Percentiles rank a stretch among this genome's conserved stretches.
phyloP scores from a whole-genome alignment of 2,797 vertebrate genomes.

The Myotis vivesi region DNA sequence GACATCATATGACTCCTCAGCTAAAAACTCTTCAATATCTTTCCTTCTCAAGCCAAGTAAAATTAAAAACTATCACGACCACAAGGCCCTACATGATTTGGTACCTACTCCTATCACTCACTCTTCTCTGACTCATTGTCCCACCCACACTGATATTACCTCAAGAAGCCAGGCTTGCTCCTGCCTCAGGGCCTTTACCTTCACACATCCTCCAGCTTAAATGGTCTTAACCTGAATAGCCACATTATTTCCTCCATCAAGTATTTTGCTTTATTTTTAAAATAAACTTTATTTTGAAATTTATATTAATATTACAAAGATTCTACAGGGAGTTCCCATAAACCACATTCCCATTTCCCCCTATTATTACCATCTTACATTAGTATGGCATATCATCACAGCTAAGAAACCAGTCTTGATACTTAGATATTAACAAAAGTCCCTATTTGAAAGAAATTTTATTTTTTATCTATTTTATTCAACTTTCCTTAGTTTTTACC shows the following conservation, averaged over 20 bases:
- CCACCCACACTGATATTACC: neutral
- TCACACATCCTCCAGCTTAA: neutral
- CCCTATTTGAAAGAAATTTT: too few relatives aligned
- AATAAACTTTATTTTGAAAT: neutral
- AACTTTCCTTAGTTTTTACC: neutral
- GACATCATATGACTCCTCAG: neutral
- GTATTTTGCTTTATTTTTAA: neutral
- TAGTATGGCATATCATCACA: neutral
- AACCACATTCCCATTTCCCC: neutral
- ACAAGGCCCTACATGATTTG: too few relatives aligned
- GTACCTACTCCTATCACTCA: too few relatives aligned
- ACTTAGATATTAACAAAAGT: neutral
- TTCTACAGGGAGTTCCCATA: neutral
- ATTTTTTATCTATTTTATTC: neutral
- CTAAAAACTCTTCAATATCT: neutral
- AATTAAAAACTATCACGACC: too few relatives aligned
- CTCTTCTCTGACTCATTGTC: neutral
- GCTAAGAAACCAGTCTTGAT: neutral
- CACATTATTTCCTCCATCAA: neutral
- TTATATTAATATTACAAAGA: neutral
- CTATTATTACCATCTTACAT: neutral
- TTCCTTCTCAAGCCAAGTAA: too few relatives aligned
- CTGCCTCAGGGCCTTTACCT: neutral
- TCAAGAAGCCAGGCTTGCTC: neutral
- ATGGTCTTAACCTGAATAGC: neutral